Evolutionary conservation across 2,113 vertebrate genomes (phyloP), one percentile per base, ranked within the genome.

Genomic region (Stomatorhinus ivindoensis): DNA sequence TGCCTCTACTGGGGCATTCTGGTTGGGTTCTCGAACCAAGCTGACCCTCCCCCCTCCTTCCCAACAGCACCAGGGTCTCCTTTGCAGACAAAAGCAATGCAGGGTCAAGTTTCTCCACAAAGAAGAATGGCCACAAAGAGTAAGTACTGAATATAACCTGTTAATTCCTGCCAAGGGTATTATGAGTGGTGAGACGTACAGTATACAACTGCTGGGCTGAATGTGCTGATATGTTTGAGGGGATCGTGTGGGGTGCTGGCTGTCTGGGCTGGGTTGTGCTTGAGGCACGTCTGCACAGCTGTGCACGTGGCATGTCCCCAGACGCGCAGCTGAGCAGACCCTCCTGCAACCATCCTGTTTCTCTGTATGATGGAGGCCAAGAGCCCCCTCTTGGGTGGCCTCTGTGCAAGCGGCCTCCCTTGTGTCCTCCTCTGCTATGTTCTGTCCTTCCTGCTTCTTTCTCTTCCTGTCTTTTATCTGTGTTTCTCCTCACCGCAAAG

Each of bases 71-170:
- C 90, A 89, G 88, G 90, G 86, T 91, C 46, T 85, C 92, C 24
- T 89, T 89, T 83, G 89, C 88, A 90, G 90, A 93, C 73, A 93
- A 90, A 88, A 90, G 73, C 88, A 76, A 90, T 88, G 91, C 91
- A 90, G 93, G 88, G 88, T 87, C 86, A 47, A 92, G 87, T 89
- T 61, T 89, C 90, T 92, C 91, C 90, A 86, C 93, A 83, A 91
- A 90, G 91, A 93, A 61, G n/a, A 88, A 87, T 92, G 91, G 91
- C 90, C 91, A 92, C 42, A 92, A 89, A 92, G 89, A 90, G 92
- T 94, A 93, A 94, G 92, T 93, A 90, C 76, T n/a, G 89, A 69
- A 69, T 88, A 24, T 87, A 80, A 88, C 65, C 42, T 44, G 39
- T 19, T 86, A 6, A 69, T 69, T 27, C 61, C 61, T 13, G 10